Conservation (phyloP, 53 echinoderm and acorn worm species). For the Paracentrotus lividus region DNA sequence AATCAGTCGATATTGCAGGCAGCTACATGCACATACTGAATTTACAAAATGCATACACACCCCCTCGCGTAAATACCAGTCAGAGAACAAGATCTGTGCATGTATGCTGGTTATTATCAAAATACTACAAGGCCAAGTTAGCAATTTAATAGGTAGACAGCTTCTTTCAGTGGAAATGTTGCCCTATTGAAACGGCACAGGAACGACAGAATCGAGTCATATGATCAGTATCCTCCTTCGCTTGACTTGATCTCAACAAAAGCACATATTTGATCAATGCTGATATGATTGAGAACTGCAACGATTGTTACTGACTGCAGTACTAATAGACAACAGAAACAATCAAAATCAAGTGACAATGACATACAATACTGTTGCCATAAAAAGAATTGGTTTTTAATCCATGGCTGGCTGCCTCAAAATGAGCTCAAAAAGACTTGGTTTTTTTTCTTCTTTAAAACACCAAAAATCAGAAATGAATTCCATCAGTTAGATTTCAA, state of each 20-base stretch:
- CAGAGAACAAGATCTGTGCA: not conserved
- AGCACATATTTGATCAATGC: not conserved
- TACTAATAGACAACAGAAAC: not conserved
- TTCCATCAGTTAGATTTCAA: not conserved
- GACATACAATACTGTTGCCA: not conserved
- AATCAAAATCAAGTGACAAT: not conserved
- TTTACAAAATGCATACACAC: not conserved
- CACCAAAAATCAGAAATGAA: not conserved
- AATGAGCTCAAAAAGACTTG: not conserved
- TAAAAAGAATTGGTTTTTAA: not conserved
- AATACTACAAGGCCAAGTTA: slow-evolving; percentile 44
- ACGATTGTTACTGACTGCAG: not conserved
- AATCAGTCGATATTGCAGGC: slow-evolving; percentile 37
- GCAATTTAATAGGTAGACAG: not conserved
- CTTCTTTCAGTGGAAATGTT: not conserved
- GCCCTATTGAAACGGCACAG: slow-evolving; percentile 5
- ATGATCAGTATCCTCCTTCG: slow-evolving; percentile 23
- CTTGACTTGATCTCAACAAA: slow-evolving; percentile 28
- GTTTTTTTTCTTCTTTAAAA: too few relatives aligned
- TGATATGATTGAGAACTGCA: not conserved
- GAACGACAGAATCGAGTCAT: slow-evolving; percentile 65
- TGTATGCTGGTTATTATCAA: slow-evolving; percentile 1
- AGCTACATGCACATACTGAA: slow-evolving; percentile 33
- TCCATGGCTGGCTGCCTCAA: not conserved
- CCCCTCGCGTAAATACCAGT: not conserved